phyloP scores from a whole-genome alignment of 2,113 vertebrate genomes.

The Oenanthe oenanthe region DNA sequence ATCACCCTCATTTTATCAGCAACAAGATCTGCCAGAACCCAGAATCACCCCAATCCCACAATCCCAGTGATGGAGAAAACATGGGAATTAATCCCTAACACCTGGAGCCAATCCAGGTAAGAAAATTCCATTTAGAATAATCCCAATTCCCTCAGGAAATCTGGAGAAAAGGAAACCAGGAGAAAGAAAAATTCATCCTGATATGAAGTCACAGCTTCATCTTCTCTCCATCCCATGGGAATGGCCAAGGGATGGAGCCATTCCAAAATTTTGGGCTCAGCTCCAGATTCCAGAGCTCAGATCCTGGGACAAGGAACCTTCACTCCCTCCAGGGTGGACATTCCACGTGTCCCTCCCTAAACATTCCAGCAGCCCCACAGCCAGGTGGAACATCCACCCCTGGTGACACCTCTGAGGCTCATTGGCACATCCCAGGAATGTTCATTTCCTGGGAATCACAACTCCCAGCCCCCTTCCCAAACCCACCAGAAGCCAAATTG shows the following conservation, averaged over 20 bases:
- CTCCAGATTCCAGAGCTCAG: neutral
- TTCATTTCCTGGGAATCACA: neutral
- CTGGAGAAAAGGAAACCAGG: neutral
- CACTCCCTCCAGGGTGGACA: neutral
- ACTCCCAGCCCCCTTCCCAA: neutral
- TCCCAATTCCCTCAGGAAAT: neutral
- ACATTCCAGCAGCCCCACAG: neutral
- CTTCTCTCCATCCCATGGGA: neutral
- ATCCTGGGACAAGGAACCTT: neutral
- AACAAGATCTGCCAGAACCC: fast-evolving
- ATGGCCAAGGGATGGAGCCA: neutral
- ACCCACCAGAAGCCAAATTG: neutral
- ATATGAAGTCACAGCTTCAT: fast-evolving
- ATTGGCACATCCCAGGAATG: neutral
- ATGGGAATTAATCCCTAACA: neutral
- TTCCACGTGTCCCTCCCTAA: neutral
- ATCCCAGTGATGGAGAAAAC: neutral
- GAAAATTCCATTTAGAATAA: neutral
- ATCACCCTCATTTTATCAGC: neutral
- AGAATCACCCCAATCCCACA: neutral
- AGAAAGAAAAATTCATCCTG: neutral
- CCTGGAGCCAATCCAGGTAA: neutral
- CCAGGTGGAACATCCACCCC: neutral
- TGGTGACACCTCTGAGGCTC: neutral
- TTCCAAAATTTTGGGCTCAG: neutral